Conservation (phyloP, 1,140 invertebrate genomes). For the Paralvinella palmiformis region DNA sequence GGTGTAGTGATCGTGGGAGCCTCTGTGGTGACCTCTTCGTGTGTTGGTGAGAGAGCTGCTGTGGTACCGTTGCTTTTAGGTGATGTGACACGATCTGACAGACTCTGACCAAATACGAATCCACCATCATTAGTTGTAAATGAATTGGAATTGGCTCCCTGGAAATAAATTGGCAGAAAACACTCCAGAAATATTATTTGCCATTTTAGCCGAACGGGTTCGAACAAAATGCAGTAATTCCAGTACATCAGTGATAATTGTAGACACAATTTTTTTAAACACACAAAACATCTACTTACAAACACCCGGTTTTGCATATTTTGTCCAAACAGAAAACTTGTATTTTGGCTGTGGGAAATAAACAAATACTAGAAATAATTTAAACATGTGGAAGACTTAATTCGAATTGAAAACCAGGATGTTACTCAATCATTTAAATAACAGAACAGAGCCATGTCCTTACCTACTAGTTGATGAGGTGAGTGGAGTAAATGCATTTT, state of each 20-base stretch:
- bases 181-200: background rate
- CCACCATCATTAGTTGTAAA: too few relatives aligned
- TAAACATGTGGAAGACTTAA: background rate
- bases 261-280: too few relatives aligned
- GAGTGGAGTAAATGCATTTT: too few relatives aligned
- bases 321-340: constrained; percentile 80
- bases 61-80: too few relatives aligned
- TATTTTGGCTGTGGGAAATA: background rate
- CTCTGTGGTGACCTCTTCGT: too few relatives aligned
- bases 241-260: too few relatives aligned
- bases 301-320: constrained; percentile 80
- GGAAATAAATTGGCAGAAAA: background rate
- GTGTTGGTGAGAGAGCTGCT: too few relatives aligned
- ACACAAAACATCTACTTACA: constrained; percentile 33
- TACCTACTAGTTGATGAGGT: background rate
- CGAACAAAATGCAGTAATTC: too few relatives aligned
- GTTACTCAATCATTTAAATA: background rate
- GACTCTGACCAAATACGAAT: too few relatives aligned
- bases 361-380: background rate
- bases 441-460: background rate
- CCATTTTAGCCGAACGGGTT: background rate
- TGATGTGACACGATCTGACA: too few relatives aligned
- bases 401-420: background rate
- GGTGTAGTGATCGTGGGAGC: too few relatives aligned
- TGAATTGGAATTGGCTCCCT: too few relatives aligned